These are phyloP conservation scores for Vanessa tameamea DNA, from an alignment of 1,140 invertebrate genomes.

Conservation along the genomic window DNA sequence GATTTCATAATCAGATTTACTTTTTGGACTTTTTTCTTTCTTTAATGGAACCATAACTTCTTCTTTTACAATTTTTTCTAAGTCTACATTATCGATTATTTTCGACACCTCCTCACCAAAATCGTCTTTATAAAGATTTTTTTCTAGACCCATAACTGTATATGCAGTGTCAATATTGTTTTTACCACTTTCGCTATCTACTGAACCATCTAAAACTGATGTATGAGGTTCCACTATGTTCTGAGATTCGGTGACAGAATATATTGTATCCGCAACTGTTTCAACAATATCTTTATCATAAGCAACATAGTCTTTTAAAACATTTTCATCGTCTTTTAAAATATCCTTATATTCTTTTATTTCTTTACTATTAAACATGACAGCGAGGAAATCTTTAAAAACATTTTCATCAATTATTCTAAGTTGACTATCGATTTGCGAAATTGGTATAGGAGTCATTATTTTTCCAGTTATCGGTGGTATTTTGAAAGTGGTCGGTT, in stretches of 20 bases:
- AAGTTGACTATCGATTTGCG: conserved; percentile 38
- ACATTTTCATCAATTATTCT: conserved; percentile 43
- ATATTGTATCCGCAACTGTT: background rate
- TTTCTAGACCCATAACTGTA: conserved; percentile 17
- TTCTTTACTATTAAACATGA: conserved; percentile 54
- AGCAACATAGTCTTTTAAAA: background rate
- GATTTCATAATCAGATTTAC: background rate
- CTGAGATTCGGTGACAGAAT: background rate
- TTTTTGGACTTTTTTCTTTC: conserved; percentile 1
- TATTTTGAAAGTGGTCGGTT: conserved; percentile 48
- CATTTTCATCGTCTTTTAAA: conserved; percentile 22
- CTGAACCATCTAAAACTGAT: conserved; percentile 7
- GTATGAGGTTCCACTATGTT: conserved; percentile 15
- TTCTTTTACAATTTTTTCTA: conserved; percentile 45
- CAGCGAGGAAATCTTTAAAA: conserved; percentile 54
- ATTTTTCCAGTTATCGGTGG: conserved; percentile 35
- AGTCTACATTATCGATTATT: conserved; percentile 43
- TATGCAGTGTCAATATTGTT: background rate
- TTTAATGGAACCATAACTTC: conserved; percentile 29
- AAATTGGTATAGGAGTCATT: conserved; percentile 39
- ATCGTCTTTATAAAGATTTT: background rate
- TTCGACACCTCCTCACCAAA: conserved; percentile 36
- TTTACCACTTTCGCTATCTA: background rate
- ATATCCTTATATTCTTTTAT: conserved; percentile 41
- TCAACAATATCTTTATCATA: background rate